These are phyloP conservation scores for Misgurnus anguillicaudatus DNA, from an alignment of 2,113 vertebrate species.

Conservation along the genomic window DNA sequence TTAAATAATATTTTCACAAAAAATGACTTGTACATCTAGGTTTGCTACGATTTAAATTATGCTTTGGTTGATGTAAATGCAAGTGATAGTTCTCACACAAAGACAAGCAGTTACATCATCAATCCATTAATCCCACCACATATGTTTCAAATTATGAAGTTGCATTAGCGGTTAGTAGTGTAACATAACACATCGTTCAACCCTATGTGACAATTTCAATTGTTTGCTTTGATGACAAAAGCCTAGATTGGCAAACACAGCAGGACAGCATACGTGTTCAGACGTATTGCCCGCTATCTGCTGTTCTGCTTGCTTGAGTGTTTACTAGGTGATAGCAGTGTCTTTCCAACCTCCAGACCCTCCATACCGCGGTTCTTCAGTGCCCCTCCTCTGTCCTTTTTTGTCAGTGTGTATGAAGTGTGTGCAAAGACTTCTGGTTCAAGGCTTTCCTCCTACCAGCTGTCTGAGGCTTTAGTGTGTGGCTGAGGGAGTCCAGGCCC, in stretches of 20 bases:
- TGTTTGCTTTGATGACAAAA: conserved; percentile 26
- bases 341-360: conserved; percentile 67
- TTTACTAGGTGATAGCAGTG: conserved; percentile 79
- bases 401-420: not conserved
- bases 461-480: conserved; percentile 84
- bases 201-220: not conserved
- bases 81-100: no score
- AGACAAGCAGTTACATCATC: no score
- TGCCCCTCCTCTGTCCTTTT: not conserved
- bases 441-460: conserved; percentile 84
- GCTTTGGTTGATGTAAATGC: no score
- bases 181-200: no score
- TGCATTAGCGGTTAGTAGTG: no score
- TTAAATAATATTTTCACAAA: no score
- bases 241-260: conserved; percentile 20
- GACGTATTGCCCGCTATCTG: conserved; percentile 45
- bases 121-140: no score
- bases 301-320: conserved; percentile 68
- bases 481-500: conserved; percentile 81
- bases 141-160: not conserved
- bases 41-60: no score
- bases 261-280: conserved; percentile 5
- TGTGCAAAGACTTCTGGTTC: conserved; percentile 55
- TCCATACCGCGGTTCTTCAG: conserved; percentile 65
- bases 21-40: no score